Evolutionary conservation across 2,113 vertebrate genomes (phyloP).

Genomic region (Neolamprologus brichardi): DNA sequence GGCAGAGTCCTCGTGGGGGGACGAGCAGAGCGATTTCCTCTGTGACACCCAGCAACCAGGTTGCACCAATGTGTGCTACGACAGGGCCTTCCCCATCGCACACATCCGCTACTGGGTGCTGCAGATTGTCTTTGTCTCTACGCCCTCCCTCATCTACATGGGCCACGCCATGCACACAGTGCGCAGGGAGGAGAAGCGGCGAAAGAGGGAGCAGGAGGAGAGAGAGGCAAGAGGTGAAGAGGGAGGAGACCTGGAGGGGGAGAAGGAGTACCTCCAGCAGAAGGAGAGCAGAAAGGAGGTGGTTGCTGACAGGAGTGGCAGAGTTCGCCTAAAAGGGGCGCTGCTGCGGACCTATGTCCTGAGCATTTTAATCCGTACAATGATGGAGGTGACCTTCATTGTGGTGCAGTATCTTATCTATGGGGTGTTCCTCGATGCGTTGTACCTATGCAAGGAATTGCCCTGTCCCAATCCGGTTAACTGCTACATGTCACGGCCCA

Average conservation of each 20-base stretch:
- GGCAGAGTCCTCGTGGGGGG: slow-evolving; percentile 94
- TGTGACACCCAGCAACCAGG: slow-evolving; percentile 91
- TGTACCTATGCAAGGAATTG: slow-evolving; percentile 81
- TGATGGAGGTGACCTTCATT: slow-evolving; percentile 90
- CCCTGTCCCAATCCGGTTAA: slow-evolving; percentile 93
- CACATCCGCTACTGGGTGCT: slow-evolving; percentile 97
- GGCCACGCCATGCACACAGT: slow-evolving; percentile 90
- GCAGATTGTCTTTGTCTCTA: slow-evolving; percentile 96
- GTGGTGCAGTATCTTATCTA: slow-evolving; percentile 91
- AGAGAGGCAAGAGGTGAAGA: slow-evolving; percentile 24
- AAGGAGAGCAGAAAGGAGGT: slow-evolving; percentile 61
- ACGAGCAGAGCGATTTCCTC: slow-evolving; percentile 91
- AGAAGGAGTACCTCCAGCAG: slow-evolving; percentile 69
- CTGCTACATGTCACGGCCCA: slow-evolving; percentile 94
- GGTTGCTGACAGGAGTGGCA: slow-evolving; percentile 67
- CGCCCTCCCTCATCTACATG: slow-evolving; percentile 93
- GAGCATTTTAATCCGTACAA: slow-evolving; percentile 88
- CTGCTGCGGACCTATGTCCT: slow-evolving; percentile 88
- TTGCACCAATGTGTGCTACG: slow-evolving; percentile 93
- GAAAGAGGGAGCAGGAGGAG: slow-evolving; percentile 67
- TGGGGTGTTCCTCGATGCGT: slow-evolving; percentile 83
- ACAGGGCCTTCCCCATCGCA: slow-evolving; percentile 94
- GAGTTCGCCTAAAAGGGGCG: slow-evolving; percentile 78
- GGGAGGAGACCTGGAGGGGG: slow-evolving; percentile 31
- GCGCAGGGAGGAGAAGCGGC: slow-evolving; percentile 84